Base-by-base conservation (phyloP, 2,797 vertebrate species). In the Columba guinea region DNA sequence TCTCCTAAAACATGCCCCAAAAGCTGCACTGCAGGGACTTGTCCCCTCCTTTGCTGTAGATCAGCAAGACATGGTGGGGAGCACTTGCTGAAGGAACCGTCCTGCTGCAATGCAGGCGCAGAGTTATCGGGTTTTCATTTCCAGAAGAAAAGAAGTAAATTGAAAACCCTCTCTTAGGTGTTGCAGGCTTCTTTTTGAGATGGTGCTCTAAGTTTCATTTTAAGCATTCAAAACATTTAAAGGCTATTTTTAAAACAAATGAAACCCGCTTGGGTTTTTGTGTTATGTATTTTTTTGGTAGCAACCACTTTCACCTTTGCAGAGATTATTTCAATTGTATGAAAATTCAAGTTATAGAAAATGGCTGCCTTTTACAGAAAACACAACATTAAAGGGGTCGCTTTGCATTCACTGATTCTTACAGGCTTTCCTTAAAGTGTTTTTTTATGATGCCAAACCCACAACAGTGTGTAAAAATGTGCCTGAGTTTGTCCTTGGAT, bases 1-100 rank as follows among this genome's bases (percentile, higher is more conserved):
- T 6, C 28, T 63, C 30, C 80, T 20, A 11, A 8, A 14, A 1
- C 13, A 2, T 0, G 2, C 7, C 27, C 12, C 0, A 1, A 20
- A 1, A 44, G 55, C 44, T 32, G n/a, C 49, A 1, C 3, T 5
- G 13, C 55, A 11, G 48, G 30, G 51, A 23, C 58, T 56, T 6
- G 24, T 2, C 11, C 35, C 22, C 35, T 44, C 28, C 64, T 49
- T 48, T 13, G 26, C 67, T 12, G 76, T 30, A 13, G 80, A 17
- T 1, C 11, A 32, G 71, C 48, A n/a, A 11, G 39, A 24, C 32
- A 52, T 0, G 19, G 46, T 68, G 15, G 41, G 28, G 13, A 49
- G 28, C 13, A 0, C 27, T 3, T 0, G 0, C 65, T 20, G 37
- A 15, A 35, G 30, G 27, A 3, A 24, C 62, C 5, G 30, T 5